Percentiles rank a stretch among this genome's conserved stretches.
Evolutionary conservation across 2,888 invertebrate species (phyloP).

Genomic region (Ochropacha duplaris): DNA sequence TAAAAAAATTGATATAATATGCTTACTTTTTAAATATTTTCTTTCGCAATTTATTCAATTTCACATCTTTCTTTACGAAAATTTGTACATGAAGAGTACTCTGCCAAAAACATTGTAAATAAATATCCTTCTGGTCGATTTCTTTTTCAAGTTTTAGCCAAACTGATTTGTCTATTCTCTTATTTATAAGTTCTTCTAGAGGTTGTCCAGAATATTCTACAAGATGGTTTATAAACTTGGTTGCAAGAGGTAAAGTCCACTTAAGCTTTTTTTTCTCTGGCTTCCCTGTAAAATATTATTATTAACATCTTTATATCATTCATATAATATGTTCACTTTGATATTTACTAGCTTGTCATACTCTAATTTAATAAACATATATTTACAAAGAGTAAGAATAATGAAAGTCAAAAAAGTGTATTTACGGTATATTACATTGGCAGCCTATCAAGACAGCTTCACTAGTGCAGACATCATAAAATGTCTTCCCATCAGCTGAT

Average conservation of each 20-base stretch:
- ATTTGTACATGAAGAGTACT: slow-evolving; percentile 58
- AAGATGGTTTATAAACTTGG: slow-evolving; percentile 53
- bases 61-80: slow-evolving; percentile 55
- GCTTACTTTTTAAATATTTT: slow-evolving; percentile 55
- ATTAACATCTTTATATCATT: no score
- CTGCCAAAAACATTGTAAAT: slow-evolving; percentile 61
- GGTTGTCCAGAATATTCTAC: slow-evolving; percentile 45
- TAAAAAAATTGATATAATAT: no score
- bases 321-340: no score
- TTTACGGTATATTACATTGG: no score
- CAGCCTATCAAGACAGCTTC: no score
- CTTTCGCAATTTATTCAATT: slow-evolving; percentile 46
- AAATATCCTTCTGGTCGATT: slow-evolving; percentile 45
- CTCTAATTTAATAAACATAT: no score
- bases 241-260: slow-evolving; percentile 56
- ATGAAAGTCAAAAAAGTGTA: no score
- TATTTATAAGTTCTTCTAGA: slow-evolving; percentile 56
- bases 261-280: slow-evolving; percentile 41
- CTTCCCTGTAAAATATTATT: slow-evolving; percentile 38
- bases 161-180: slow-evolving; percentile 47
- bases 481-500: no score
- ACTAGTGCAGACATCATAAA: no score
- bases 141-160: slow-evolving; percentile 56
- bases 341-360: no score
- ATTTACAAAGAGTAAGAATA: no score